Conservation (phyloP, 2,797 vertebrate species). For the Mastacembelus armatus region DNA sequence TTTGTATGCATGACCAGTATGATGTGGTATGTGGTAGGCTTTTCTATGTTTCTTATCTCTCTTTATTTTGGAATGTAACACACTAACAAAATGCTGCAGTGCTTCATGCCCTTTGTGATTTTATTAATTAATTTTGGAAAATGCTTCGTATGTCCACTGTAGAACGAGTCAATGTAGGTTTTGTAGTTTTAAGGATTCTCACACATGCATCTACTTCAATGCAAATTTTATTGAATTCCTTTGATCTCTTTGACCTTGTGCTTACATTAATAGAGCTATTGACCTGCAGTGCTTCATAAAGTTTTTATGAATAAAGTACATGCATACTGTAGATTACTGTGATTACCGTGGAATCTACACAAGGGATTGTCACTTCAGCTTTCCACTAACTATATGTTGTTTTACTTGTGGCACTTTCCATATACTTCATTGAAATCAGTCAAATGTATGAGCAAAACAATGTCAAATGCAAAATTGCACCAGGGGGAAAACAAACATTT, state of each 20-base stretch:
- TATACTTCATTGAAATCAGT: conserved; percentile 9
- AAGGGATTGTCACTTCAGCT: too few species aligned
- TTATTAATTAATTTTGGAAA: conserved; percentile 25
- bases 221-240: conserved; percentile 7
- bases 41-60: conserved; percentile 3
- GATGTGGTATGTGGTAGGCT: conserved; percentile 10
- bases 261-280: conserved; percentile 20
- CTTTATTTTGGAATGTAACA: conserved; percentile 13
- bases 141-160: conserved; percentile 21
- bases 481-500: conserved; percentile 37
- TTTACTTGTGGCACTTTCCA: conserved; percentile 6
- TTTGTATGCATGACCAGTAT: conserved; percentile 18
- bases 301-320: conserved; percentile 36
- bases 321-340: too few species aligned
- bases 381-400: conserved; percentile 5
- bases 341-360: too few species aligned
- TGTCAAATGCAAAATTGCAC: conserved; percentile 16
- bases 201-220: neutral
- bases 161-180: conserved; percentile 13
- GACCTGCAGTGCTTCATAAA: neutral
- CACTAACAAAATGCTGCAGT: conserved; percentile 21
- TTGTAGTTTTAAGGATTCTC: conserved; percentile 4
- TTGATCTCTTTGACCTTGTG: conserved; percentile 31
- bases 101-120: conserved; percentile 7
- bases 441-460: conserved; percentile 30